Base-by-base conservation (phyloP, 2,888 invertebrate species). In the Drosophila sordidapex region DNA sequence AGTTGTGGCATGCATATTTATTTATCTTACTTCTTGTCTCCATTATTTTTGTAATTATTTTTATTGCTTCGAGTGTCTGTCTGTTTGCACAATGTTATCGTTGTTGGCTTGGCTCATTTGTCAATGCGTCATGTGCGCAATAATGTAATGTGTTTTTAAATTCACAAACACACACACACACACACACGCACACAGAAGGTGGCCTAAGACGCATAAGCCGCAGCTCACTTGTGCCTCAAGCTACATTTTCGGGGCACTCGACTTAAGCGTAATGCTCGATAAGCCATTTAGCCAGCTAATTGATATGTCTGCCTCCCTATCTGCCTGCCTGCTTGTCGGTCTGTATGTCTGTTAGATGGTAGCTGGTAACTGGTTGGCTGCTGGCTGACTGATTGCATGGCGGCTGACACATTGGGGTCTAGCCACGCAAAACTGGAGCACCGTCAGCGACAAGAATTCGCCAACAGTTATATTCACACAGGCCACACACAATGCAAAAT, bases 391-490 rank as follows among this genome's bases (percentile, higher is more conserved):
- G 83, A 81, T 81, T 81, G 65, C 83, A 75, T 67, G 60, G 72
- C 76, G 56, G 66, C 66, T 80, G 81, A 77, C 79, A 82, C 82
- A 82, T 81, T 79, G 67, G 74, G 79, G 82, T 81, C 79, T 82
- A 15, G 52, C 54, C 27, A 13, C 27, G 27, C 56, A 61, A 65
- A 79, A 75, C 53, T 79, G 71, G 80, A 69, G 48, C 83, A 74
- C 54, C 54, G 59, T 57, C 70, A 70, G 38, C 60, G 25, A 18
- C 38, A 60, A 36, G 27, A 52, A 66, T 66, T 59, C 58, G 36
- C 21, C 29, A 43, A 40, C 56, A 57, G 40, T 31, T 29, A 43
- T 52, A 56, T 53, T 53, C 58, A 58, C 63, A 29, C 31, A 33
- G 52, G 29, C 36, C 46, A 33, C 53, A 64, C 51, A 78, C 81